phyloP scores from a whole-genome alignment of 30 jellyfish, hydroid and myxozoan genomes.

The Clytia hemisphaerica region DNA sequence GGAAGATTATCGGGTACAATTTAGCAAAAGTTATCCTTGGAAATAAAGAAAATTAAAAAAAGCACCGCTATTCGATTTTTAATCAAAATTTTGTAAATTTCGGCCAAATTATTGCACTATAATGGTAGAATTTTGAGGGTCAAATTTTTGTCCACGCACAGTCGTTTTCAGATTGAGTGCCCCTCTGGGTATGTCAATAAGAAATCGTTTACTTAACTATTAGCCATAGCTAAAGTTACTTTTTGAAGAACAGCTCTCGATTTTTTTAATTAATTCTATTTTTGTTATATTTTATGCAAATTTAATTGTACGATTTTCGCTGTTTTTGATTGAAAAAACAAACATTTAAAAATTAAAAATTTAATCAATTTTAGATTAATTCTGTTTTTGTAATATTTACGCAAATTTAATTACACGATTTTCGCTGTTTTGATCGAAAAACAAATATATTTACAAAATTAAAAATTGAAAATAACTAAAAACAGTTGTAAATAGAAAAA shows the following conservation, averaged over 20 bases:
- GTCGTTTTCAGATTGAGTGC: not conserved
- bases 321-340: no score
- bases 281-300: no score
- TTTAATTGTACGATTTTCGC: no score
- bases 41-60: not conserved
- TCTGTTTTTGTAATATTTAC: no score
- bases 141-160: not conserved
- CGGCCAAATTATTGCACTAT: not conserved
- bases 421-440: no score
- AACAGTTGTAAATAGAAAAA: no score
- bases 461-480: no score
- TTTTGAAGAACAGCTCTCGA: not conserved
- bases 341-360: no score
- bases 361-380: no score
- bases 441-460: no score
- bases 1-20: constrained; percentile 12
- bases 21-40: constrained; percentile 3
- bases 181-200: not conserved
- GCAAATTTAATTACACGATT: no score
- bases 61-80: constrained; percentile 6
- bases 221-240: not conserved
- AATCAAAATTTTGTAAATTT: not conserved
- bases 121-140: not conserved
- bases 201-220: not conserved
- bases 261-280: not conserved